These are phyloP conservation scores for Aphidius colemani DNA, from an alignment of 2,888 invertebrate genomes.

Conservation along the genomic window DNA sequence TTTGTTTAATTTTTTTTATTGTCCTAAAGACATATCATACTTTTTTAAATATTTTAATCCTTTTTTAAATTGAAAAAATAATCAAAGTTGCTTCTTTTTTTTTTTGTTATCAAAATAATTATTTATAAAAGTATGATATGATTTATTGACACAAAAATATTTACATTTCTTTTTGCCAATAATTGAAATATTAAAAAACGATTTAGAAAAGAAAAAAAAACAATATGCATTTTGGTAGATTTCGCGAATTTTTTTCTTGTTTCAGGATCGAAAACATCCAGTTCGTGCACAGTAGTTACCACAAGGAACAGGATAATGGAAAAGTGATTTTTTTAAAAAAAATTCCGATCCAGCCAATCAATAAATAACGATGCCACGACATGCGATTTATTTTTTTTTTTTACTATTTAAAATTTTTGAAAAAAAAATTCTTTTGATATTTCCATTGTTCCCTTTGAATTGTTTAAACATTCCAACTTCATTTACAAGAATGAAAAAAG, in stretches of 20 bases:
- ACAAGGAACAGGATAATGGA: conserved; percentile 9
- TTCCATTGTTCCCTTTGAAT: conserved; percentile 3
- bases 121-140: conserved; percentile 19
- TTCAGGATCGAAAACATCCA: conserved; percentile 55
- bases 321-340: conserved; percentile 16
- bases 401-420: conserved; percentile 11
- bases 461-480: too few species aligned
- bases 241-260: conserved; percentile 46
- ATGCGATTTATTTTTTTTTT: conserved; percentile 5
- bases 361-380: neutral
- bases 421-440: conserved; percentile 21
- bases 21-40: neutral
- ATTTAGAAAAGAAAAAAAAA: neutral
- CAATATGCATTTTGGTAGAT: conserved; percentile 27
- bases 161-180: conserved; percentile 3
- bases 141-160: conserved; percentile 6
- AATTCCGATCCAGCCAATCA: neutral
- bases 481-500: too few species aligned
- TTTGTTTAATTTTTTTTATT: neutral
- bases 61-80: conserved; percentile 6
- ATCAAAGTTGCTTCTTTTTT: conserved; percentile 3
- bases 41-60: too few species aligned
- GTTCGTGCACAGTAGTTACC: conserved; percentile 50
- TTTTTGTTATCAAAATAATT: neutral
- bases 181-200: neutral